A percentile compares a stretch with the other conserved stretches of the same genome.
phyloP scores from a whole-genome alignment of 2,113 vertebrate species.

The Phodopus roborovskii region DNA sequence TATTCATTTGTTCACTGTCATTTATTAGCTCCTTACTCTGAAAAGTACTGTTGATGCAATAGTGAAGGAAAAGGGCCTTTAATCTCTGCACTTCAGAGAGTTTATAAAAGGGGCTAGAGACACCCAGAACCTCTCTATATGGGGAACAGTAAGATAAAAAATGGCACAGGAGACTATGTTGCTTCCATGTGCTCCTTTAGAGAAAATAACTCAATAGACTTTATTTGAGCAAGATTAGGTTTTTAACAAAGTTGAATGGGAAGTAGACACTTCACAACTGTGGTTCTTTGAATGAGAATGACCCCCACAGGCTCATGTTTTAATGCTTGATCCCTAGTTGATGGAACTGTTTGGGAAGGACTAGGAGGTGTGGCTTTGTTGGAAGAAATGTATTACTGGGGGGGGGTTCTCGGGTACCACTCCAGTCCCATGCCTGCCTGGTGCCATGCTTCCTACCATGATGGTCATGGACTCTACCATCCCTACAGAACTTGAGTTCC shows the following conservation, averaged over 20 bases:
- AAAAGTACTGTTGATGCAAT: no score
- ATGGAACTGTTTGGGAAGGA: not conserved
- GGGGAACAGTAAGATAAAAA: not conserved
- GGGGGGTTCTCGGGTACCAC: not conserved
- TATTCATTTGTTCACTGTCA: not conserved
- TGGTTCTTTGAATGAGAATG: not conserved
- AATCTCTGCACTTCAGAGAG: not conserved
- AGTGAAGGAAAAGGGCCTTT: not conserved
- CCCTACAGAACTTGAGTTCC: no score
- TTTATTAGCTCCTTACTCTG: not conserved
- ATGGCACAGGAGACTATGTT: accelerated
- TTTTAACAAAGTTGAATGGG: not conserved
- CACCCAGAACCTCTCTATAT: accelerated
- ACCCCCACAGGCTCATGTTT: not conserved
- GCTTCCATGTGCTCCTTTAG: not conserved
- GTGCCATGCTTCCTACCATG: not conserved
- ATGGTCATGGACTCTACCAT: not conserved
- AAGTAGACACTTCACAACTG: not conserved
- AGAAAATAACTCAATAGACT: not conserved
- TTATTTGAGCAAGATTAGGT: not conserved
- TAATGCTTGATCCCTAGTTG: not conserved
- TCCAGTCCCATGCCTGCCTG: not conserved
- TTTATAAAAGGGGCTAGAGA: no score
- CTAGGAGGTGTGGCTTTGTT: not conserved
- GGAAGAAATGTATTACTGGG: not conserved